A percentile compares a stretch with the other conserved stretches of the same genome.
These are phyloP conservation scores for Gallinago solitaria DNA, from an alignment of 2,797 vertebrate species.

Conservation along the genomic window DNA sequence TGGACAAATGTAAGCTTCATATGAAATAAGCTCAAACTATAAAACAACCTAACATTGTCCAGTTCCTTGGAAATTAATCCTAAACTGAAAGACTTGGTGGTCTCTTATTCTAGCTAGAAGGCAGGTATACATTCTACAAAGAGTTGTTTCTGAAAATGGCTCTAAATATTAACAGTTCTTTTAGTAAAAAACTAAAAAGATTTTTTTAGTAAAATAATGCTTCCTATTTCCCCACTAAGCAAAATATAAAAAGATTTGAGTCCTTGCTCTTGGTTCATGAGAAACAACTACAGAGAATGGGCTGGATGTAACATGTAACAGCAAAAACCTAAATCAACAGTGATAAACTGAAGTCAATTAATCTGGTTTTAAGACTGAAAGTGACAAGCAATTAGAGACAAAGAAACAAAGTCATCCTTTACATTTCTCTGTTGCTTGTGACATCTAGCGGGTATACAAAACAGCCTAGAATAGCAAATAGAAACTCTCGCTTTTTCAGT, in stretches of 20 bases:
- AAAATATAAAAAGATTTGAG: neutral
- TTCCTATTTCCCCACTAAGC: neutral
- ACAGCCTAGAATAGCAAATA: neutral
- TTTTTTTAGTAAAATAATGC: neutral
- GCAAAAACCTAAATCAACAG: neutral
- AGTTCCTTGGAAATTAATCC: neutral
- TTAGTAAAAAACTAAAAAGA: too few species aligned
- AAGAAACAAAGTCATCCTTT: neutral
- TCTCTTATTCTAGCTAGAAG: neutral
- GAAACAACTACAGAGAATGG: neutral
- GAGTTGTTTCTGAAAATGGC: neutral
- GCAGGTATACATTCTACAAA: neutral
- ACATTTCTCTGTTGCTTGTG: neutral
- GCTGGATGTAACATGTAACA: neutral
- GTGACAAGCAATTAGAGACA: neutral
- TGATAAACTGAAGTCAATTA: neutral
- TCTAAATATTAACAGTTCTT: neutral
- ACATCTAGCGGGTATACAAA: neutral
- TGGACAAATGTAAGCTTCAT: neutral
- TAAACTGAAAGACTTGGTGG: neutral
- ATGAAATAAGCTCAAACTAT: neutral
- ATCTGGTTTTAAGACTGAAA: neutral
- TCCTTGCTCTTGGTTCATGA: neutral
- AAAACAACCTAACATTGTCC: neutral
- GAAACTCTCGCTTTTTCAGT: neutral